These are phyloP conservation scores for Strix aluco DNA, from an alignment of 2,113 vertebrate genomes.

Conservation along the genomic window DNA sequence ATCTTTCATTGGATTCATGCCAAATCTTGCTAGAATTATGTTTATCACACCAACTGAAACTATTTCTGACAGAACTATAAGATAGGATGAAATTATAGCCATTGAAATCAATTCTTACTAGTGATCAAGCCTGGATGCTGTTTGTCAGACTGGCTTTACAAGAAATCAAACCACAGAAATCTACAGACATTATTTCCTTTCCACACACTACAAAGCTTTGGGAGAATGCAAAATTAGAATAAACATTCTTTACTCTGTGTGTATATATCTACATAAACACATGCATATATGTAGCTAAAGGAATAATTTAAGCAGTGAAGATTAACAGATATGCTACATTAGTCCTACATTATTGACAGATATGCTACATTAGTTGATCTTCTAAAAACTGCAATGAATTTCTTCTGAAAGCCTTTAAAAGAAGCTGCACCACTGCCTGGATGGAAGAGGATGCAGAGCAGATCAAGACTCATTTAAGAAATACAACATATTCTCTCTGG, in stretches of 20 bases:
- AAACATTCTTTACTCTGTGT: neutral
- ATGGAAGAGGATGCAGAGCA: neutral
- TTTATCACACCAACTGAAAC: neutral
- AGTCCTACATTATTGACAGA: neutral
- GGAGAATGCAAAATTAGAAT: neutral
- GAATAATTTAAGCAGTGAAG: neutral
- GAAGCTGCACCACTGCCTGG: neutral
- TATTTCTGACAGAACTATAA: neutral
- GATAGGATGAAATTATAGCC: neutral
- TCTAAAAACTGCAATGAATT: neutral
- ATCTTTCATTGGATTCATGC: neutral
- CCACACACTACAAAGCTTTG: neutral
- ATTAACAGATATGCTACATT: neutral
- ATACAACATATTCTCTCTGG: neutral
- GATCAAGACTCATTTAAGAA: neutral
- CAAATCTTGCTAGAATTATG: neutral
- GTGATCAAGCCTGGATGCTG: neutral
- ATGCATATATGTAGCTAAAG: neutral
- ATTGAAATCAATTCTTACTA: neutral
- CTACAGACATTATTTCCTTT: neutral
- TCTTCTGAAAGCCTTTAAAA: neutral
- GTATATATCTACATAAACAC: neutral
- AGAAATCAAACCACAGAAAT: neutral
- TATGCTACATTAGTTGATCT: neutral
- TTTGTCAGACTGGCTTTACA: neutral